phyloP scores from a whole-genome alignment of 2,888 invertebrate species.

The Pimpla rufipes region DNA sequence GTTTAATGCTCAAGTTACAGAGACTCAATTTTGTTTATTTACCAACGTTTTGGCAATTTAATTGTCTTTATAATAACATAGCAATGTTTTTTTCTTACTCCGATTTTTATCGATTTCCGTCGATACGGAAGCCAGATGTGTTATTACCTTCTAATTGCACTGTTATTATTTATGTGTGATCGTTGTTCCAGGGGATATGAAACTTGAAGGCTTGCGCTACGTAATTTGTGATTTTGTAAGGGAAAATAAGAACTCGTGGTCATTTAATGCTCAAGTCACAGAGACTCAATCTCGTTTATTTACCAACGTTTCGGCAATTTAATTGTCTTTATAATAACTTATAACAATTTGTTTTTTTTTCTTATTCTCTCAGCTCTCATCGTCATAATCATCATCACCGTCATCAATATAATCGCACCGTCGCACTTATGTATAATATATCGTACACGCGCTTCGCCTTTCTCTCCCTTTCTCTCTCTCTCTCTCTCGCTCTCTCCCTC shows the following conservation, averaged over 20 bases:
- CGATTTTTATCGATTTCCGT: background rate
- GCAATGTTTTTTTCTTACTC: conserved; percentile 72
- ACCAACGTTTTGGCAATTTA: conserved; percentile 77
- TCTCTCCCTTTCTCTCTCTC: background rate
- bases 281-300: conserved; percentile 74
- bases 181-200: too few species aligned
- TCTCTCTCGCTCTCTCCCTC: conserved; percentile 11
- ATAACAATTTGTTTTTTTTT: conserved; percentile 74
- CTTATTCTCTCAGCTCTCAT: conserved; percentile 62
- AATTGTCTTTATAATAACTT: conserved; percentile 78
- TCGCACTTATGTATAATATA: conserved; percentile 62
- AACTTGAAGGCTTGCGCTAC: too few species aligned
- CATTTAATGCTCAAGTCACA: conserved; percentile 50
- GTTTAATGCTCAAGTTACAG: conserved; percentile 50
- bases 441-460: conserved; percentile 62
- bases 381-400: conserved; percentile 65
- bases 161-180: too few species aligned
- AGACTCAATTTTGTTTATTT: conserved; percentile 75
- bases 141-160: too few species aligned
- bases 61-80: conserved; percentile 78
- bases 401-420: conserved; percentile 45
- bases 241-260: conserved; percentile 8
- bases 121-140: background rate
- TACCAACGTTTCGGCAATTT: conserved; percentile 77
- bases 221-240: too few species aligned